These are phyloP conservation scores for Epinephelus awoara DNA, from an alignment of 2,797 vertebrate species.

Conservation along the genomic window DNA sequence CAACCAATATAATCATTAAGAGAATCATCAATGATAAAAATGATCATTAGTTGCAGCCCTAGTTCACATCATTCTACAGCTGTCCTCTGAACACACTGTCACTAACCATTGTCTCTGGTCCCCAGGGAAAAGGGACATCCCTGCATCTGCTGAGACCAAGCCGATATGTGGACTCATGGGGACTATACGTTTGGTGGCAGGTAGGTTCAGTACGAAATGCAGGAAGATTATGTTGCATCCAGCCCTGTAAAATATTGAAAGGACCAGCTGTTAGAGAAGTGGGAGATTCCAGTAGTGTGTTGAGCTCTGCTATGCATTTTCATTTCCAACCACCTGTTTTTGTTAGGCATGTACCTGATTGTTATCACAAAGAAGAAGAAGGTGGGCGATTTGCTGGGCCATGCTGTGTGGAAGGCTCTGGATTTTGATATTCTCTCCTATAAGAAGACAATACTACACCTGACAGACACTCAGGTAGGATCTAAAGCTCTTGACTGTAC, in stretches of 20 bases:
- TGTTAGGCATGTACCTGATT: slow-evolving; percentile 92
- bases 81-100: neutral
- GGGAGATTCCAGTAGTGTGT: neutral
- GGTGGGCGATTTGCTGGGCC: slow-evolving; percentile 93
- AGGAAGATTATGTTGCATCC: neutral
- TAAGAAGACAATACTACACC: slow-evolving; percentile 96
- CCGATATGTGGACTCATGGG: slow-evolving; percentile 94
- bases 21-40: neutral
- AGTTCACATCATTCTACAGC: neutral
- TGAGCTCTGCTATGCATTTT: neutral
- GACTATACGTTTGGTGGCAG: slow-evolving; percentile 94
- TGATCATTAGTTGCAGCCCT: neutral
- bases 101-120: slow-evolving; percentile 35
- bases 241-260: neutral
- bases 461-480: slow-evolving; percentile 94
- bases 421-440: slow-evolving; percentile 96
- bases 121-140: slow-evolving; percentile 93
- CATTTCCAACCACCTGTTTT: neutral
- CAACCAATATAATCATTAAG: neutral
- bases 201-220: slow-evolving; percentile 75
- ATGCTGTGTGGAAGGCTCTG: slow-evolving; percentile 93
- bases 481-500: neutral
- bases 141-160: slow-evolving; percentile 91
- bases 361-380: slow-evolving; percentile 97
- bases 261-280: neutral